Base-by-base conservation (phyloP, 2,888 invertebrate genomes). In the Amiota mariae region DNA sequence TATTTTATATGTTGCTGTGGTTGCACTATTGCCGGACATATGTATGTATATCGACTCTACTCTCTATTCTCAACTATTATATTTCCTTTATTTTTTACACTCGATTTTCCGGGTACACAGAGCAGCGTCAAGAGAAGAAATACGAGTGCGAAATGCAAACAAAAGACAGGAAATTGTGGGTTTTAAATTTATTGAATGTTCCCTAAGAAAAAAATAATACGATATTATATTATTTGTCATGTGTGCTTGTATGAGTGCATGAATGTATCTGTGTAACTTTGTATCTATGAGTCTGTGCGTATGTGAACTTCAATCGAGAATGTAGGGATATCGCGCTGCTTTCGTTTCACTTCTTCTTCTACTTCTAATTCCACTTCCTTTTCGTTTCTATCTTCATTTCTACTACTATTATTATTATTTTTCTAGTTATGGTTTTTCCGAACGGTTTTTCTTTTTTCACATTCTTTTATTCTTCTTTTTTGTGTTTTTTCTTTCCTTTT, bases 131-230 rank as follows among this genome's bases (percentile, higher is more conserved):
- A 12, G n/a, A 54, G 54, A n/a, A n/a, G 54, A 54, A 54, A 54
- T n/a, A n/a, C 10, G n/a, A n/a, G n/a, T 54, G 12, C 12, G 54
- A n/a, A 54, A 54, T 54, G 54, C 54, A 54, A 54, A 54, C 54
- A 54, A 54, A 54, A 54, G 54, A 12, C 12, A 54, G 54, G 54
- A 54, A 54, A 54, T 54, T 54, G 54, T 54, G 54, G 54, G n/a
- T 54, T 54, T 54, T 54, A n/a, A 54, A 54, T 54, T 54, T 54
- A 54, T 54, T 54, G 54, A 54, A 54, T 54, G 54, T 54, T 54
- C 13, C 12, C 6, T 54, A 36, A 12, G n/a, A 54, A 54, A 54
- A 54, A 54, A n/a, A 54, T n/a, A 4, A 54, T 54, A n/a, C 54
- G 13, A 54, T 54, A 54, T 54, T 54, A 54, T 54, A n/a, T 54